phyloP scores from a whole-genome alignment of 2,888 invertebrate species.

The Patella caerulea region DNA sequence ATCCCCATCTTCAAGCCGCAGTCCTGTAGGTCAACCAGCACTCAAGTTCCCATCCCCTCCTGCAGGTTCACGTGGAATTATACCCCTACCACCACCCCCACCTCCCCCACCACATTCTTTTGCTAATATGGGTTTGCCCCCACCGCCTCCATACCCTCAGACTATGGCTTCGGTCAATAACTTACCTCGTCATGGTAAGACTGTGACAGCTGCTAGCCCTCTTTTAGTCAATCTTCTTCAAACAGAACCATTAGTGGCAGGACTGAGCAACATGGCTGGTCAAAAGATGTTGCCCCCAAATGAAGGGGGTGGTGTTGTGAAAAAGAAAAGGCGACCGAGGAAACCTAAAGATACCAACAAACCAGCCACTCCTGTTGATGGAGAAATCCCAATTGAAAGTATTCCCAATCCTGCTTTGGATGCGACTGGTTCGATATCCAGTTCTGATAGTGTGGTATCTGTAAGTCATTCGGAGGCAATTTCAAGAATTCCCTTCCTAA shows the following conservation, averaged over 20 bases:
- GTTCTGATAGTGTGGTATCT: not conserved
- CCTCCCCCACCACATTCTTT: slow-evolving; percentile 13
- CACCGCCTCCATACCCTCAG: slow-evolving; percentile 61
- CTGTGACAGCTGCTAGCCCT: slow-evolving; percentile 80
- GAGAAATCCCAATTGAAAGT: slow-evolving; percentile 41
- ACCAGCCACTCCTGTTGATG: slow-evolving; percentile 31
- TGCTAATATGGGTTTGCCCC: slow-evolving; percentile 48
- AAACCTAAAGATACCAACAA: slow-evolving; percentile 51
- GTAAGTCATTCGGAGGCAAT: not conserved
- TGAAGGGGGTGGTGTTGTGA: slow-evolving; percentile 46
- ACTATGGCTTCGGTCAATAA: slow-evolving; percentile 54
- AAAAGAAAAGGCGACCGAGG: slow-evolving; percentile 52
- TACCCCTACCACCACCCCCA: slow-evolving; percentile 29
- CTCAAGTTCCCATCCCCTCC: slow-evolving; percentile 43
- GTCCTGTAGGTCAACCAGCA: slow-evolving; percentile 38
- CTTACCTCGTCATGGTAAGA: slow-evolving; percentile 52
- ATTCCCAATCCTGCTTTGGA: slow-evolving; percentile 41
- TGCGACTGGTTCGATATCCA: slow-evolving; percentile 25
- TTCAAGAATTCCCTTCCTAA: slow-evolving; percentile 5
- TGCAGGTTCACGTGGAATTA: slow-evolving; percentile 35
- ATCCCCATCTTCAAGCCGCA: slow-evolving; percentile 39
- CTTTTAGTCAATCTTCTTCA: slow-evolving; percentile 91
- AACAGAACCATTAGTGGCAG: slow-evolving; percentile 77
- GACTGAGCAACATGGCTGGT: slow-evolving; percentile 43
- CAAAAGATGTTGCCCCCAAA: slow-evolving; percentile 50